Conservation (phyloP, 2,888 invertebrate species). For the Chironomus tentans region DNA sequence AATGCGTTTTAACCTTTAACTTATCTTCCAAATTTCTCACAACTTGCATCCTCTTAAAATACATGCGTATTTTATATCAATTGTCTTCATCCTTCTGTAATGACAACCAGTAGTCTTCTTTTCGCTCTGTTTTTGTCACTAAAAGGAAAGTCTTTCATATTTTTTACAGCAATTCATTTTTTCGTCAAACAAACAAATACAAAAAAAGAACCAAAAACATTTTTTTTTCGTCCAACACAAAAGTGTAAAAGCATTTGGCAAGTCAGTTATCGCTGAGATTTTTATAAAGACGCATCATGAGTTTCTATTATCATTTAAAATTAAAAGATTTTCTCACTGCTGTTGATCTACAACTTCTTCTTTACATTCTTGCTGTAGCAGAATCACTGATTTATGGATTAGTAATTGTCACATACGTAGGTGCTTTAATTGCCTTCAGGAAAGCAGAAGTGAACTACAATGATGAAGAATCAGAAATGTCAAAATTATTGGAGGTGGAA, state of each 20-base stretch:
- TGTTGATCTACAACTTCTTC: background rate
- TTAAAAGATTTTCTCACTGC: background rate
- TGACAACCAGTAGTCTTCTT: no score
- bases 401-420: background rate
- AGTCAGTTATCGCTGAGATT: background rate
- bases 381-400: background rate
- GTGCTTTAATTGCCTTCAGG: background rate
- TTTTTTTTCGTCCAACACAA: background rate
- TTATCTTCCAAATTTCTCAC: no score
- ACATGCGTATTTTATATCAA: no score
- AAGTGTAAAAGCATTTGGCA: background rate
- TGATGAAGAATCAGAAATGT: background rate
- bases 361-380: background rate
- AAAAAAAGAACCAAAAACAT: no score
- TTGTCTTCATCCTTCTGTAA: no score
- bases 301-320: background rate
- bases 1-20: no score
- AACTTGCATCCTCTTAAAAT: no score
- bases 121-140: no score
- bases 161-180: no score
- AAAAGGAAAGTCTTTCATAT: no score
- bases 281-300: background rate
- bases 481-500: background rate
- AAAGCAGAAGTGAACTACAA: background rate
- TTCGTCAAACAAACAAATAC: no score